Base-by-base conservation (phyloP, 2,113 vertebrate species). In the Melierax canorus region DNA sequence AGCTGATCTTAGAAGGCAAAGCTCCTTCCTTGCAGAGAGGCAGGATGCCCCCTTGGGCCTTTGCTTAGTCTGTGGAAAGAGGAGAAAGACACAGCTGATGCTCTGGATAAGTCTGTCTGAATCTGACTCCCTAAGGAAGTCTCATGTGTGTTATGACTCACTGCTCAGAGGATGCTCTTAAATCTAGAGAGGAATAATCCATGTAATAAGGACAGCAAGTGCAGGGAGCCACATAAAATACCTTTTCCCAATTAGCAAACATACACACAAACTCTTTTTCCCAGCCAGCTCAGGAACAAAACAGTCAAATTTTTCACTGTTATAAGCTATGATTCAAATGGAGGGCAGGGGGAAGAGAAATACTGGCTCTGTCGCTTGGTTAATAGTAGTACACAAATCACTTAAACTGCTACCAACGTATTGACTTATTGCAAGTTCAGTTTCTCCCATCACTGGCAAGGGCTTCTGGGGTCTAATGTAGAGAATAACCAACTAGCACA, bases 81-180 rank as follows among this genome's bases (percentile, higher is more conserved):
- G 80, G 88, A 91, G 62, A 88, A 88, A 77, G 60, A 51, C 85
- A 74, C 48, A 74, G 51, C 80, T 93, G 81, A 85, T 94, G 81
- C 69, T 90, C 90, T 90, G 71, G 85, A 95, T 95, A 92, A 95
- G 68, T 38, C 89, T 92, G 86, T 34, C 80, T 95, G 83, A 48
- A 55, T 77, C 76, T 77, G 68, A 58, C 80, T 86, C 89, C 67
- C 60, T 46, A 29, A 68, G 60, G 91, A 84, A 77, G 63, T 51
- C 86, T 87, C 22, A 11, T 74, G 50, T 68, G 46, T 5, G 23
- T 60, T 79, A 64, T 36, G 51, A 78, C 69, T 96, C 88, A 82
- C 30, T 75, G 76, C 74, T 87, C 64, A 93, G 77, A 85, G 85
- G 71, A 84, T 39, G 55, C 76, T 91, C 76, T 92, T 43, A 53